phyloP scores from a whole-genome alignment of 2,888 invertebrate species.

The Alentia gelatinosa region DNA sequence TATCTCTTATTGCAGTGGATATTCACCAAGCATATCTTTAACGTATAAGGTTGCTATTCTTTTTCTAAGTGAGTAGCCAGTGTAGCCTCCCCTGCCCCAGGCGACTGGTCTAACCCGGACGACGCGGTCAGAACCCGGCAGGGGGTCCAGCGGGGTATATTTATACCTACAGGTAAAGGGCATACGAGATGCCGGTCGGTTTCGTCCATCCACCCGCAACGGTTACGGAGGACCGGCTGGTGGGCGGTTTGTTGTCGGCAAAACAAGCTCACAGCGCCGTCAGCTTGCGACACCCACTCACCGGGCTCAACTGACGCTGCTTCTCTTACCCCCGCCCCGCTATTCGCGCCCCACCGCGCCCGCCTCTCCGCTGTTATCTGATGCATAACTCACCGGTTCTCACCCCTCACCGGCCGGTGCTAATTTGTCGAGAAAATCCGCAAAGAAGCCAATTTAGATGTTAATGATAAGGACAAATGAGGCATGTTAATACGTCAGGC shows the following conservation, averaged over 20 bases:
- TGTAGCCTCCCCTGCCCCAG: not conserved
- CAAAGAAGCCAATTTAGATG: slow-evolving; percentile 54
- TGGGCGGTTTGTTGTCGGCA: slow-evolving; percentile 29
- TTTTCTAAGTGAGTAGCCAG: too few relatives aligned
- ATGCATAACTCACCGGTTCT: slow-evolving; percentile 23
- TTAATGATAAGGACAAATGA: slow-evolving; percentile 49
- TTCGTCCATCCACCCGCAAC: not conserved
- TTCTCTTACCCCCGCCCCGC: not conserved
- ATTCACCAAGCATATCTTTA: too few relatives aligned
- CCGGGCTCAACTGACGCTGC: not conserved
- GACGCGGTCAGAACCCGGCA: not conserved
- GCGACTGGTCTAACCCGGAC: not conserved
- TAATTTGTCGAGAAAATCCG: slow-evolving; percentile 53
- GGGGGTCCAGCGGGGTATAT: not conserved
- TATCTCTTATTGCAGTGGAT: too few relatives aligned
- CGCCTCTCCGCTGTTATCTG: not conserved
- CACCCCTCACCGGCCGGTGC: not conserved
- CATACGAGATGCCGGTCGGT: too few relatives aligned
- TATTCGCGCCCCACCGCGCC: not conserved
- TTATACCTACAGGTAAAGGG: not conserved
- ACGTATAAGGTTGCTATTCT: too few relatives aligned
- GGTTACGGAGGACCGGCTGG: not conserved
- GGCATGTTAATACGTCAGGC: slow-evolving; percentile 25
- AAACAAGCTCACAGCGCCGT: not conserved
- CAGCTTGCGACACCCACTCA: not conserved